Percentiles rank a stretch among this genome's conserved stretches.
These are phyloP conservation scores for Drosophila anceps DNA, from an alignment of 2,888 invertebrate genomes.

Conservation along the genomic window DNA sequence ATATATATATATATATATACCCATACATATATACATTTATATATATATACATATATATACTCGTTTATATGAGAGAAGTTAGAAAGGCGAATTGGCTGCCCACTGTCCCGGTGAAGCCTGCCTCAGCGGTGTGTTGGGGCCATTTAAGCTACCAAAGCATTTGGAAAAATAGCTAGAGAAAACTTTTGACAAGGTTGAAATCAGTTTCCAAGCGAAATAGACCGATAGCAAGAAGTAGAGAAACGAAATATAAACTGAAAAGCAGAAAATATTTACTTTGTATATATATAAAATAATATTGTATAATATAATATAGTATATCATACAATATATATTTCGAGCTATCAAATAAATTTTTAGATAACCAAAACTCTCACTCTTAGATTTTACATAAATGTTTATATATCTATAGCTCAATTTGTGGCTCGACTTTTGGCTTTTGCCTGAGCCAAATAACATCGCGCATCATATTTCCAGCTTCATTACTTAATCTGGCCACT, in stretches of 20 bases:
- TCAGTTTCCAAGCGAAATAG: neutral
- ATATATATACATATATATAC: constrained; percentile 3
- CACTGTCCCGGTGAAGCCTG: constrained; percentile 35
- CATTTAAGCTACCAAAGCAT: constrained; percentile 24
- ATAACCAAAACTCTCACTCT: neutral
- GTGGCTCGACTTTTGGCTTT: too few relatives aligned
- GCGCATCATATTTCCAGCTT: constrained; percentile 11
- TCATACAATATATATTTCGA: neutral
- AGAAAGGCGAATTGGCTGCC: constrained; percentile 10
- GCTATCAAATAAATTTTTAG: neutral
- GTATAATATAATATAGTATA: neutral
- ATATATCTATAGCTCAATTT: neutral
- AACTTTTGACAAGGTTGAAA: constrained; percentile 30
- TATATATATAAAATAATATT: neutral
- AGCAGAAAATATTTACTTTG: neutral
- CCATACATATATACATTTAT: constrained; percentile 1
- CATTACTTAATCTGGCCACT: constrained; percentile 12
- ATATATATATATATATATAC: constrained; percentile 7
- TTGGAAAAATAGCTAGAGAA: constrained; percentile 31
- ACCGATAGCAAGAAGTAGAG: neutral
- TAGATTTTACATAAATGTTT: too few relatives aligned
- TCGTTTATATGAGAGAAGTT: neutral
- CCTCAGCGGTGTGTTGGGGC: neutral
- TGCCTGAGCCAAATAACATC: neutral
- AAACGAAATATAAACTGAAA: neutral